Evolutionary conservation across 2,797 vertebrate genomes (phyloP), one percentile per base, ranked within the genome.

Genomic region (Ctenosaura bakeri): DNA sequence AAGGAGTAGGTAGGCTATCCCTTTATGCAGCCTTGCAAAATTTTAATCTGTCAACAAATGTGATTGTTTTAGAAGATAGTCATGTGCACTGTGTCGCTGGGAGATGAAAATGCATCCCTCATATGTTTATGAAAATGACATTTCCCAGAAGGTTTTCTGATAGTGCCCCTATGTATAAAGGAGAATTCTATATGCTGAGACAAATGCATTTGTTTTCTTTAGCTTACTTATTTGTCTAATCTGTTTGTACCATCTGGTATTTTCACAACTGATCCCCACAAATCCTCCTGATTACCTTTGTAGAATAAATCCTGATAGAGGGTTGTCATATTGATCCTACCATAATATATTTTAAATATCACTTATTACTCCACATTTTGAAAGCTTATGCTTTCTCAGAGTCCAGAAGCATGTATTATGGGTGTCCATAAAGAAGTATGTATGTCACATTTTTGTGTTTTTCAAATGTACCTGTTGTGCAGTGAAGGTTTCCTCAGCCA

Each of bases 171-270:
- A 59, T 8, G 0, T 74, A 74, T 80, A 52, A 73, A 26, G 24
- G 62, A 50, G 24, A 18, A 80, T 74, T 59, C 9, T 66, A 22
- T 78, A 35, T 86, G 20, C 22, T 64, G 56, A 62, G 82, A 85
- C 52, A 73, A 79, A 22, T 18, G 3, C 29, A 13, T 78, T 29
- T 38, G 73, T 87, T 90, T 83, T 42, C n/a, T 14, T 82, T 83
- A n/a, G 62, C 42, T 69, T 90, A 12, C 20, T 77, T 64, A 16
- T 62, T 66, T 87, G 16, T 35, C 64, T 84, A 79, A 85, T 56
- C 74, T 42, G 14, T 52, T 88, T 71, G 76, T 85, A 59, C 42
- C 62, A 52, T 50, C 62, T 91, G 74, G 54, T 46, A 80, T 88
- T 79, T 91, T 88, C 74, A 50, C 22, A 69, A 20, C 62, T 29